Evolutionary conservation across 2,797 vertebrate genomes (phyloP).

Genomic region (Macrochelys suwanniensis): DNA sequence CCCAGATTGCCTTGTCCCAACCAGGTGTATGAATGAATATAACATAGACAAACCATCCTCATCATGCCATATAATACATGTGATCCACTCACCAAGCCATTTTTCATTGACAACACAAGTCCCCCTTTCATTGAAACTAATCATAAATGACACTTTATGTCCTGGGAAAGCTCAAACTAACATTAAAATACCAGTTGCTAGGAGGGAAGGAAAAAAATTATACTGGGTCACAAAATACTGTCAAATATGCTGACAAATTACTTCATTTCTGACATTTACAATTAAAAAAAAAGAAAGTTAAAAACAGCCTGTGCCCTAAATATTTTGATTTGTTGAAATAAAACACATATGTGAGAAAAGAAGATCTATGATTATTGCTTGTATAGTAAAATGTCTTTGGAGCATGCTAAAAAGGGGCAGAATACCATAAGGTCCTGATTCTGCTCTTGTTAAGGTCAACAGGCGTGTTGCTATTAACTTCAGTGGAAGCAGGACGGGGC

Average conservation of each 20-base stretch:
- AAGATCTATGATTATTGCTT: not conserved
- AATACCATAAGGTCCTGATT: not conserved
- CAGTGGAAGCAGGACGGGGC: not conserved
- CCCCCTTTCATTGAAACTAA: not conserved
- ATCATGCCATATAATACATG: not conserved
- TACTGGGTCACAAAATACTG: not conserved
- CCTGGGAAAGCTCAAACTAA: not conserved
- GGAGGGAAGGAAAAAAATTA: not conserved
- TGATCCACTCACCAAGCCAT: not conserved
- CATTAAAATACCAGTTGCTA: not conserved
- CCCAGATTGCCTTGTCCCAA: not conserved
- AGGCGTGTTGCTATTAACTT: not conserved
- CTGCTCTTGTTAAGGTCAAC: not conserved
- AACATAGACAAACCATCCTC: not conserved
- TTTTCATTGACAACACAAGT: not conserved
- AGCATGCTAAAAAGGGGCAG: not conserved
- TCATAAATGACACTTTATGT: not conserved
- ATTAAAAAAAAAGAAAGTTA: not conserved
- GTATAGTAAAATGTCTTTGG: not conserved
- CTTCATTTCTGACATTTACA: not conserved
- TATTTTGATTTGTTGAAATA: not conserved
- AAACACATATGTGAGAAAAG: accelerated
- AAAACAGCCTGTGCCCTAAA: not conserved
- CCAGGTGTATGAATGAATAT: not conserved
- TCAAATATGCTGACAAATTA: not conserved